Percentiles rank a stretch among this genome's conserved stretches.
Conservation (phyloP, 2,113 vertebrate genomes). For the Pleuronectes platessa region DNA sequence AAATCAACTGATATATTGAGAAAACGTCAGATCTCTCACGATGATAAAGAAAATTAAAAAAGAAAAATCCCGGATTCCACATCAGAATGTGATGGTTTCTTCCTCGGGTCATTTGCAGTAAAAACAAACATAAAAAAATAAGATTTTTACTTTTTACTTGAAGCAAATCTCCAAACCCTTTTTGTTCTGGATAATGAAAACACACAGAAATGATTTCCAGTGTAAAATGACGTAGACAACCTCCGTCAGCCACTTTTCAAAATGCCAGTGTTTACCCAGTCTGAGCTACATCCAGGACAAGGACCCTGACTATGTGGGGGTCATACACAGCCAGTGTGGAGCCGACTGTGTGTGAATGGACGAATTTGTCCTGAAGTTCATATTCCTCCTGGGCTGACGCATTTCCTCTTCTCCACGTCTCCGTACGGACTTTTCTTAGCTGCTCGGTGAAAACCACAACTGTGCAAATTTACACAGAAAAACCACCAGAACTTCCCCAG, state of each 20-base stretch:
- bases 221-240: not conserved
- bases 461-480: slow-evolving; percentile 69
- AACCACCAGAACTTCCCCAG: slow-evolving; percentile 61
- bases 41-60: no score
- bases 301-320: slow-evolving; percentile 18
- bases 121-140: no score
- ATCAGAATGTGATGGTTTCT: no score
- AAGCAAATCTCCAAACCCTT: not conserved
- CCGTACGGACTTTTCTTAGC: slow-evolving; percentile 58
- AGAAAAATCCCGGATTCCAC: no score
- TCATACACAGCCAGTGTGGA: slow-evolving; percentile 20
- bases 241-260: not conserved
- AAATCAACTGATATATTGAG: no score
- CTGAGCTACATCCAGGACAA: slow-evolving; percentile 9
- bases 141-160: not conserved
- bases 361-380: slow-evolving; percentile 51
- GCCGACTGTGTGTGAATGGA: slow-evolving; percentile 54
- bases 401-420: slow-evolving; percentile 51
- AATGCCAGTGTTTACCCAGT: not conserved
- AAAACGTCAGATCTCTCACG: no score
- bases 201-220: not conserved
- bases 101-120: no score
- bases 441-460: slow-evolving; percentile 55
- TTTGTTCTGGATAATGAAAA: not conserved
- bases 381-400: slow-evolving; percentile 55